Percentiles rank a stretch among this genome's conserved stretches.
Conservation (phyloP, 2,797 vertebrate species). For the Brachyrhaphis roseni region DNA sequence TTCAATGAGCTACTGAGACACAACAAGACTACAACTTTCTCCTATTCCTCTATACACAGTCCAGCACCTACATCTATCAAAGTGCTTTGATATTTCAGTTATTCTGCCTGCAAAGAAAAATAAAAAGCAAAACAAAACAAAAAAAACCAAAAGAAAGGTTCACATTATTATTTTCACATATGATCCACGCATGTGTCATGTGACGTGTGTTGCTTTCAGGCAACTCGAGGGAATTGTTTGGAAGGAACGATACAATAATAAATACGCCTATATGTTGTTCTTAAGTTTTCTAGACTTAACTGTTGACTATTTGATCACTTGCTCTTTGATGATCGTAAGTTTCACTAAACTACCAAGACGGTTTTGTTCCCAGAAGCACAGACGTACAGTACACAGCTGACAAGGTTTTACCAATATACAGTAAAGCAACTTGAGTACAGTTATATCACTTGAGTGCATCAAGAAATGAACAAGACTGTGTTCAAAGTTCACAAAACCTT, state of each 20-base stretch:
- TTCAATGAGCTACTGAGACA: conserved; percentile 41
- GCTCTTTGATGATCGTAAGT: conserved; percentile 65
- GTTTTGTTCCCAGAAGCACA: conserved; percentile 65
- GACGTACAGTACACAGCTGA: conserved; percentile 67
- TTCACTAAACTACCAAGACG: conserved; percentile 58
- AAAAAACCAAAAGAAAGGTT: conserved; percentile 40
- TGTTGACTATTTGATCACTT: conserved; percentile 53
- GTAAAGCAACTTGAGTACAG: conserved; percentile 62
- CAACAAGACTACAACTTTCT: conserved; percentile 47
- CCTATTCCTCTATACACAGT: conserved; percentile 48
- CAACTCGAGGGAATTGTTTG: conserved; percentile 47
- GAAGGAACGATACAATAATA: conserved; percentile 53
- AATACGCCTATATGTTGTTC: conserved; percentile 48
- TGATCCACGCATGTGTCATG: conserved; percentile 37
- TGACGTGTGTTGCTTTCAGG: conserved; percentile 43
- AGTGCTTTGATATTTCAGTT: conserved; percentile 58
- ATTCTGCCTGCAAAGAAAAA: conserved; percentile 28
- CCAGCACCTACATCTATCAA: conserved; percentile 49
- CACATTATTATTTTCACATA: conserved; percentile 56
- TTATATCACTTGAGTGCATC: conserved; percentile 61
- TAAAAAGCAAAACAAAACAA: background rate
- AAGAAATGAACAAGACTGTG: conserved; percentile 52
- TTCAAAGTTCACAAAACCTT: conserved; percentile 65
- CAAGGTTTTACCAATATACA: conserved; percentile 61
- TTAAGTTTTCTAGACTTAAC: conserved; percentile 39